Conservation (phyloP, 2,113 vertebrate species). For the Vulpes vulpes region DNA sequence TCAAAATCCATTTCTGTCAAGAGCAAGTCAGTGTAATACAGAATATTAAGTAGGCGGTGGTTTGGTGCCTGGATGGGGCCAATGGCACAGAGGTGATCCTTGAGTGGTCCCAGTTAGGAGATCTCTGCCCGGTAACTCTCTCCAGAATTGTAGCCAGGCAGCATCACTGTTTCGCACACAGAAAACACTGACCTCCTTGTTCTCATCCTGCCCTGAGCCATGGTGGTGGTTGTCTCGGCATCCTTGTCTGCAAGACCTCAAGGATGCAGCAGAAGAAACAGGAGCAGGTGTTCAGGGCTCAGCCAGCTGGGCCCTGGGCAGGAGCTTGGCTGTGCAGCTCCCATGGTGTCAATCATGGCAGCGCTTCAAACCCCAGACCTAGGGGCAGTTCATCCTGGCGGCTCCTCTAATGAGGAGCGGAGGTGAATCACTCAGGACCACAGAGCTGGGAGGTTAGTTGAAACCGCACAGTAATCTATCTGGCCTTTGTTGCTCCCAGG, state of each 20-base stretch:
- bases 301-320: accelerated
- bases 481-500: background rate
- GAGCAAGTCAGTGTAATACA: background rate
- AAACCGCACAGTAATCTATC: background rate
- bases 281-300: accelerated
- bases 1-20: background rate
- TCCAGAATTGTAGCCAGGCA: background rate
- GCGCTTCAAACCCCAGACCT: background rate
- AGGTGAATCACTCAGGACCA: too few relatives aligned
- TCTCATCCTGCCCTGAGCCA: background rate
- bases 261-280: too few relatives aligned
- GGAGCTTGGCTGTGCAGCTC: accelerated
- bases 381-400: background rate
- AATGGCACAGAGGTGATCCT: too few relatives aligned
- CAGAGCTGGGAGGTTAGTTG: background rate
- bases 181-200: background rate
- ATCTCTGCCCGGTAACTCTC: background rate
- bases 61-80: background rate
- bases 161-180: background rate
- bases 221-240: background rate
- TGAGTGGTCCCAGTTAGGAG: accelerated
- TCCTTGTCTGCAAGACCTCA: background rate
- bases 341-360: accelerated
- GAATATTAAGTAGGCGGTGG: background rate
- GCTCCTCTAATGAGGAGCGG: background rate